These are phyloP conservation scores for Sinocyclocheilus anshuiensis DNA, from an alignment of 2,113 vertebrate species.

Conservation along the genomic window DNA sequence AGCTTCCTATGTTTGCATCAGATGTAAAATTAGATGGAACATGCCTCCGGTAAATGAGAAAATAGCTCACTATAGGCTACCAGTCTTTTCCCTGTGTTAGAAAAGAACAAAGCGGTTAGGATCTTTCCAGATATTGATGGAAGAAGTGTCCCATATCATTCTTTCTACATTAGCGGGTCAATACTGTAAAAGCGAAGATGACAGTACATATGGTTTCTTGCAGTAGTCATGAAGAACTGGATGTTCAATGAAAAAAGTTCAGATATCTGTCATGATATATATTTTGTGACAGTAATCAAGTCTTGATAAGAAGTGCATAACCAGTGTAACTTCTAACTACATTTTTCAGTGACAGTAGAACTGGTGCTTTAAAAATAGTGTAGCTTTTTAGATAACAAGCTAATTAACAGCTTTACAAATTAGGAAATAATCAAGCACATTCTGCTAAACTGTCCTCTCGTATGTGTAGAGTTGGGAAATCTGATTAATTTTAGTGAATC, in stretches of 20 bases:
- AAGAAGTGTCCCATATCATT: background rate
- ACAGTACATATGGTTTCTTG: background rate
- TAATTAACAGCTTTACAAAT: background rate
- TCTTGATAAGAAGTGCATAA: background rate
- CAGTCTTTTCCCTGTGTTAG: constrained; percentile 26
- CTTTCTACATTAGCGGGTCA: background rate
- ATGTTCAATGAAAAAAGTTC: background rate
- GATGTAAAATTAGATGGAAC: constrained; percentile 77
- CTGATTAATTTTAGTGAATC: background rate
- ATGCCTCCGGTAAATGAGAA: constrained; percentile 73
- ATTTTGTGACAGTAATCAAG: background rate
- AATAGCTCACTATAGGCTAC: constrained; percentile 56
- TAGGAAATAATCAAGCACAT: background rate
- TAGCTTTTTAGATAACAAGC: background rate
- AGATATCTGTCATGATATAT: background rate
- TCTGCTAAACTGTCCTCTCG: background rate
- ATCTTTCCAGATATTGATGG: constrained; percentile 29
- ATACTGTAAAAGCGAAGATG: background rate
- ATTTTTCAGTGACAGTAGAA: background rate
- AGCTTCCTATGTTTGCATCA: constrained; percentile 66
- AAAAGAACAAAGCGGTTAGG: background rate
- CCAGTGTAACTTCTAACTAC: background rate
- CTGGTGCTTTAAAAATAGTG: background rate
- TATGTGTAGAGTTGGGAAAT: background rate
- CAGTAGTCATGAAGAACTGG: background rate